A percentile compares a stretch with the other conserved stretches of the same genome.
These are phyloP conservation scores for Orgyia antiqua DNA, from an alignment of 2,888 invertebrate genomes.

Conservation along the genomic window DNA sequence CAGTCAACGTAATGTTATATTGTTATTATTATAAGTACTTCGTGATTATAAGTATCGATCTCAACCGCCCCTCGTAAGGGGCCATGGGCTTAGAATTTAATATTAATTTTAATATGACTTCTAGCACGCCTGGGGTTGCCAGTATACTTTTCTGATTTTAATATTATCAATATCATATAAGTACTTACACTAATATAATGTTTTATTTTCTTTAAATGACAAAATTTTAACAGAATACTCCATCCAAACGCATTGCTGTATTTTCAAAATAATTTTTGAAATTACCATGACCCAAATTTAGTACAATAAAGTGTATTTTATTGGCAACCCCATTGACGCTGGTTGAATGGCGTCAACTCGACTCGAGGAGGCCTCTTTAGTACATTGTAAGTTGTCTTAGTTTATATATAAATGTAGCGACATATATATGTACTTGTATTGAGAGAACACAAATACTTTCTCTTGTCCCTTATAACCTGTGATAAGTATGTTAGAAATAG, in stretches of 20 bases:
- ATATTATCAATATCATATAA: too few species aligned
- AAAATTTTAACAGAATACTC: too few species aligned
- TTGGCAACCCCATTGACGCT: too few species aligned
- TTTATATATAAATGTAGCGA: constrained; percentile 50
- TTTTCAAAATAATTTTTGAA: too few species aligned
- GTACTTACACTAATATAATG: constrained; percentile 14
- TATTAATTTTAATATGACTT: constrained; percentile 42
- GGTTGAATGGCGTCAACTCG: too few species aligned
- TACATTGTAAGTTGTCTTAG: constrained; percentile 69
- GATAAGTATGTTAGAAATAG: constrained; percentile 75
- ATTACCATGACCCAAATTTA: too few species aligned
- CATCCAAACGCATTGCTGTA: too few species aligned
- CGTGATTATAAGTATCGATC: constrained; percentile 72
- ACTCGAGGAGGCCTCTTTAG: constrained; percentile 41
- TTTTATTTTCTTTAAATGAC: too few species aligned
- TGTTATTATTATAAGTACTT: constrained; percentile 30
- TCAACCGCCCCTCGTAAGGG: constrained; percentile 61
- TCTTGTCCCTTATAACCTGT: constrained; percentile 78
- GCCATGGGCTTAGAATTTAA: constrained; percentile 65
- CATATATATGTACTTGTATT: constrained; percentile 60
- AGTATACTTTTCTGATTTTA: too few species aligned
- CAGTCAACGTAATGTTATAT: constrained; percentile 57
- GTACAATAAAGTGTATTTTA: too few species aligned
- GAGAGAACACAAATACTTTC: constrained; percentile 75
- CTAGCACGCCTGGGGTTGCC: too few species aligned